These are phyloP conservation scores for Phorcus lineatus DNA, from an alignment of 2,888 invertebrate species.

Conservation along the genomic window DNA sequence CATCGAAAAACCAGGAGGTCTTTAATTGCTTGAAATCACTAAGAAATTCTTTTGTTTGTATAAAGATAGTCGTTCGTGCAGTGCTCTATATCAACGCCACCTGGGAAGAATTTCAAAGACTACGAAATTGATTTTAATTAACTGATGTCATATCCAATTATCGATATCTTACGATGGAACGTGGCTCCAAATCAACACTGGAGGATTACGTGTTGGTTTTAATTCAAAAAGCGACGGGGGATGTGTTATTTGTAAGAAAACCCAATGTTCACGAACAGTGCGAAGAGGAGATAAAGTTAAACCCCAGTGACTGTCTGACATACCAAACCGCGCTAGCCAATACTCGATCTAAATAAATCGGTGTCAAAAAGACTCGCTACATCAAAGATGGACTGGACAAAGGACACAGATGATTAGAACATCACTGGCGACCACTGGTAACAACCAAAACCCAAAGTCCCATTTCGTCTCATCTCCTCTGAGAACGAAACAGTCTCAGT, in stretches of 20 bases:
- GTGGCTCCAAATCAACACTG: neutral
- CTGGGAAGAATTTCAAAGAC: neutral
- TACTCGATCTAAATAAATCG: neutral
- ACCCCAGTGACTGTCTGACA: too few relatives aligned
- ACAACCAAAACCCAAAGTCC: neutral
- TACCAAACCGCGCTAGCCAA: neutral
- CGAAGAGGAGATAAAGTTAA: too few relatives aligned
- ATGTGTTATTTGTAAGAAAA: neutral
- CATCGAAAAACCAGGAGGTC: too few relatives aligned
- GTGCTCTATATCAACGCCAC: too few relatives aligned
- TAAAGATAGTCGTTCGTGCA: too few relatives aligned
- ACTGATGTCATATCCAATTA: neutral
- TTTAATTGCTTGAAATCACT: too few relatives aligned
- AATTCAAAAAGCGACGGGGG: neutral
- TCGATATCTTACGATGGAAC: neutral
- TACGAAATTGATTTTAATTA: neutral
- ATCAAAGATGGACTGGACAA: neutral
- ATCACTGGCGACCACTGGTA: neutral
- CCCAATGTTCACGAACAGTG: too few relatives aligned
- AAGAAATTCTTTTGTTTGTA: too few relatives aligned
- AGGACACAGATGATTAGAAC: neutral
- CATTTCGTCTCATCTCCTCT: neutral
- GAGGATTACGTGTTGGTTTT: neutral
- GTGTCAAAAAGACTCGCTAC: neutral
- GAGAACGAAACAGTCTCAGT: neutral